phyloP scores from a whole-genome alignment of 2,113 vertebrate species.

The Theristicus caerulescens region DNA sequence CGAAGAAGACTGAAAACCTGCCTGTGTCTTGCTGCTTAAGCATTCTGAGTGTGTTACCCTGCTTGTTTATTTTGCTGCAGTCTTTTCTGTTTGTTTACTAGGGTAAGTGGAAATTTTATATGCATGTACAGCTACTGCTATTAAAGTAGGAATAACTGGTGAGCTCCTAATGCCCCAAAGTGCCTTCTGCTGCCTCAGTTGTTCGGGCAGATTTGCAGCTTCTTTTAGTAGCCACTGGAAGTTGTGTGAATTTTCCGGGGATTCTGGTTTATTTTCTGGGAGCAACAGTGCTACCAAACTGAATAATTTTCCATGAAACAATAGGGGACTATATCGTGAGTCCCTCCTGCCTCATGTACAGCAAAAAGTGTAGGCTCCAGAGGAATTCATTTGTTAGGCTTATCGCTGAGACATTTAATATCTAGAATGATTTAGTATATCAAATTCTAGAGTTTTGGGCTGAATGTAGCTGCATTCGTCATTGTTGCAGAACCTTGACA shows the following conservation, averaged over 20 bases:
- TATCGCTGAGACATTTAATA: slow-evolving; percentile 13
- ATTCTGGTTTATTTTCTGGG: background rate
- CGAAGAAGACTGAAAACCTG: background rate
- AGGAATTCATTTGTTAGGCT: slow-evolving; percentile 30
- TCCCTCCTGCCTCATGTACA: background rate
- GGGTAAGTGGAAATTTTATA: background rate
- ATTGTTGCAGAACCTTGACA: slow-evolving; percentile 60
- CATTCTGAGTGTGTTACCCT: background rate
- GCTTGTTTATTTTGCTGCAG: slow-evolving; percentile 24
- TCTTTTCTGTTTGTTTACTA: slow-evolving; percentile 22
- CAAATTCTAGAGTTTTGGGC: slow-evolving; percentile 24
- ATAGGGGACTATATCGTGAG: background rate
- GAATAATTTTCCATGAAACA: background rate
- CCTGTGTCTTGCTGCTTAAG: slow-evolving; percentile 13
- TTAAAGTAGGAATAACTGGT: background rate
- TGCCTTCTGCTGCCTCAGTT: background rate
- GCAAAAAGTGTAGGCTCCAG: background rate
- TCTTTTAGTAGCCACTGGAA: background rate
- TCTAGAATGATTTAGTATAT: slow-evolving; percentile 36
- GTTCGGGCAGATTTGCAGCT: background rate
- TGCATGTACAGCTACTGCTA: background rate
- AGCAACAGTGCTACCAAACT: background rate
- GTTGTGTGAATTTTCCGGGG: background rate
- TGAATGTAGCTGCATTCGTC: slow-evolving; percentile 54
- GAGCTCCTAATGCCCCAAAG: background rate